A percentile compares a stretch with the other conserved stretches of the same genome.
phyloP scores from a whole-genome alignment of 2,113 vertebrate species.

The Festucalex cinctus region DNA sequence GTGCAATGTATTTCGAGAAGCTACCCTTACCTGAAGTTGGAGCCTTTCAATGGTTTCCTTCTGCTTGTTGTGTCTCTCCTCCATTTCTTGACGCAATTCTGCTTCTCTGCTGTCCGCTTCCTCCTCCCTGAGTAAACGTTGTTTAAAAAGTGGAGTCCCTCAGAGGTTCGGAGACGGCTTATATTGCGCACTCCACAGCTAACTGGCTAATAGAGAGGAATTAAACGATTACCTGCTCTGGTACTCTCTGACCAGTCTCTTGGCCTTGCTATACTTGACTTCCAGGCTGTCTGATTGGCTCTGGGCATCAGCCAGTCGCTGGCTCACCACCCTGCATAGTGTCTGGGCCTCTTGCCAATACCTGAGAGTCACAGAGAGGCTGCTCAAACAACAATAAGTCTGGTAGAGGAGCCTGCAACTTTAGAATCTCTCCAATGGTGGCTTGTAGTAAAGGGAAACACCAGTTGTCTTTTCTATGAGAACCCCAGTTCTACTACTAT shows the following conservation, averaged over 20 bases:
- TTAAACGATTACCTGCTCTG: constrained; percentile 78
- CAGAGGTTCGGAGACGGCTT: no score
- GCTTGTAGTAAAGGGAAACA: background rate
- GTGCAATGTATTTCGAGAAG: background rate
- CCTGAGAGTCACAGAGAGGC: constrained; percentile 39
- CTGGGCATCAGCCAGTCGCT: constrained; percentile 85
- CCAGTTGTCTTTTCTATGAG: no score
- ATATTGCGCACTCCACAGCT: background rate
- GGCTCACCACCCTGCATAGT: constrained; percentile 85
- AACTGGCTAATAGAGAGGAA: background rate
- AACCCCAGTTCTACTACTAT: no score
- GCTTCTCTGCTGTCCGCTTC: constrained; percentile 77
- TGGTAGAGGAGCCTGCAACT: background rate
- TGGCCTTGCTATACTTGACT: constrained; percentile 84
- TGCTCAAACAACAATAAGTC: background rate
- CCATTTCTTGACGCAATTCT: constrained; percentile 72
- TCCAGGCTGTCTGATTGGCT: constrained; percentile 83
- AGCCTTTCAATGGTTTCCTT: constrained; percentile 71
- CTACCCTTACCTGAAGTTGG: constrained; percentile 52
- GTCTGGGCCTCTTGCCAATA: constrained; percentile 90
- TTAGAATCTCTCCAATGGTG: background rate
- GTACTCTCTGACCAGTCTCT: constrained; percentile 82
- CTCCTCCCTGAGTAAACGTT: constrained; percentile 67
- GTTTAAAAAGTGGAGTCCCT: constrained; percentile 2
- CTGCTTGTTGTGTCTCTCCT: constrained; percentile 76